Base-by-base conservation (phyloP, 2,888 invertebrate genomes). In the Aphodius sticticus region DNA sequence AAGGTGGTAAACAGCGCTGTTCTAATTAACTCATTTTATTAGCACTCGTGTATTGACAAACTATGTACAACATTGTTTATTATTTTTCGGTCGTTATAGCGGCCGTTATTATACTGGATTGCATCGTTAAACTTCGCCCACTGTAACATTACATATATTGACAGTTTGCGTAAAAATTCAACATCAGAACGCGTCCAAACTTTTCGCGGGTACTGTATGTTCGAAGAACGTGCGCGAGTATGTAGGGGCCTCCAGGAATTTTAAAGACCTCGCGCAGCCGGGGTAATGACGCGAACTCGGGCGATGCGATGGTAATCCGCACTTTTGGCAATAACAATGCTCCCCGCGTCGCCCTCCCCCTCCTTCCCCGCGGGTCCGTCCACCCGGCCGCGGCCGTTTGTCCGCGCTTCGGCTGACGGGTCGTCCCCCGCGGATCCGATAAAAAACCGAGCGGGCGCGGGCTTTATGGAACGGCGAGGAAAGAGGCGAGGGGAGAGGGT, bases 251-350 rank as follows among this genome's bases (percentile, higher is more conserved):
- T 75, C 36, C n/a, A 16, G 76, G 53, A 76, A 76, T 69, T 77
- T 77, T 69, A 77, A 77, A 74, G 74, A 74, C 74, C 74, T 74
- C 36, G 35, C 35, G 53, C 53, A 53, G 53, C 9, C 77, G 77
- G 53, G 69, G 69, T 77, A 77, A 77, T 77, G 77, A 77, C 77
- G 77, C 36, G 74, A n/a, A 36, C 74, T 74, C 74, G 37, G 74
- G 9, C 37, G 71, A 71, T 38, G 38, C 78, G 78, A 78, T 71
- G 71, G 70, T 78, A 78, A 78, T 78, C 78, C 78, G 72, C 70
- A 71, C 78, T 78, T 78, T 76, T 78, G 78, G 78, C 78, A 78
- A 37, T 72, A 72, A 78, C 78, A 78, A 78, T 72, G 78, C 71
- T 37, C 36, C 35, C 77, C 71, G 37, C 37, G 77, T 15, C 36